A percentile compares a stretch with the other conserved stretches of the same genome.
Conservation (phyloP, 2,888 invertebrate species). For the Glomeris marginata region DNA sequence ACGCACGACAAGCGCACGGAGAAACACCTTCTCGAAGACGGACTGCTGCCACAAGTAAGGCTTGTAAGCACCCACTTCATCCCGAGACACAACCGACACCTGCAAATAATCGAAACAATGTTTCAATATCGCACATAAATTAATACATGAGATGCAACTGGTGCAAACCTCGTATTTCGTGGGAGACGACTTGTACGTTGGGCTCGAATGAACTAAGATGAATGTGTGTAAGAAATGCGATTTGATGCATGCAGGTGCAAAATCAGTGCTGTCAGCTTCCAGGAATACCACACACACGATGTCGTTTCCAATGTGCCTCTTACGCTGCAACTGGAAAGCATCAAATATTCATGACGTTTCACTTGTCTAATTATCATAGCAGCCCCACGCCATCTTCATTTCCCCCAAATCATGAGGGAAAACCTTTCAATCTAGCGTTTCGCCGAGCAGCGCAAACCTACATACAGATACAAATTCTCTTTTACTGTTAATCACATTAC, state of each 20-base stretch:
- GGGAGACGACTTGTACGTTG: slow-evolving; percentile 68
- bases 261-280: slow-evolving; percentile 81
- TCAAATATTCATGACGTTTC: background rate
- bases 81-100: slow-evolving; percentile 80
- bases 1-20: background rate
- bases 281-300: slow-evolving; percentile 89
- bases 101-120: slow-evolving; percentile 16
- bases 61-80: slow-evolving; percentile 90
- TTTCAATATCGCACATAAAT: no score
- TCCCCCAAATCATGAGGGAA: no score
- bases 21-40: slow-evolving; percentile 57
- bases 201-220: slow-evolving; percentile 76
- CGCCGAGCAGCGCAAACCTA: no score
- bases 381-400: no score
- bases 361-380: no score
- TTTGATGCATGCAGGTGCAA: slow-evolving; percentile 86
- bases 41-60: slow-evolving; percentile 92
- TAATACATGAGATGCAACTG: no score
- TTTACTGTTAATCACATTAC: no score
- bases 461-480: no score
- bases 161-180: slow-evolving; percentile 55
- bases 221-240: slow-evolving; percentile 90
- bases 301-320: slow-evolving; percentile 86
- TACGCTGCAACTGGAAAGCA: slow-evolving; percentile 52
- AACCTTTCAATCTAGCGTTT: no score